phyloP scores from a whole-genome alignment of 2,113 vertebrate genomes.

The Salvelinus sp. region DNA sequence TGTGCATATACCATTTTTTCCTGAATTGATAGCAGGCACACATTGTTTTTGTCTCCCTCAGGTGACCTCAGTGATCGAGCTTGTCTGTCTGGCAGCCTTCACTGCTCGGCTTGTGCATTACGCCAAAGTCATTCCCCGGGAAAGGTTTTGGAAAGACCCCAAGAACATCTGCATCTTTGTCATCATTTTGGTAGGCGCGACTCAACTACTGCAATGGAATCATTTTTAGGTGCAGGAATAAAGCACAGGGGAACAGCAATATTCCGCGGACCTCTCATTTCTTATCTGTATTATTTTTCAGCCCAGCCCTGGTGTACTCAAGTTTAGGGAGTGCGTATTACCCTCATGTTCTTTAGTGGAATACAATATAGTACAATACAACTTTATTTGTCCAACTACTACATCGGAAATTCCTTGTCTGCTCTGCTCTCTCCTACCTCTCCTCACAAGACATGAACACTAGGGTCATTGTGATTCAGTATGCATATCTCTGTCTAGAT shows the following conservation, averaged over 20 bases:
- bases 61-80: slow-evolving; percentile 81
- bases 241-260: background rate
- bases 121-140: slow-evolving; percentile 80
- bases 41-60: slow-evolving; percentile 45
- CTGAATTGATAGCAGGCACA: background rate
- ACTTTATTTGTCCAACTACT: too few species aligned
- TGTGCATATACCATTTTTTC: background rate
- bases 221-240: background rate
- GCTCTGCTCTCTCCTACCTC: too few species aligned
- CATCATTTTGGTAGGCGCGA: slow-evolving; percentile 63
- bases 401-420: too few species aligned
- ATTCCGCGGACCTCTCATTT: too few species aligned
- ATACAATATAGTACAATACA: too few species aligned
- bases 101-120: slow-evolving; percentile 81
- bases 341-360: too few species aligned
- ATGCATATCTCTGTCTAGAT: too few species aligned
- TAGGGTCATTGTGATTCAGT: too few species aligned
- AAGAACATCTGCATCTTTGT: slow-evolving; percentile 92
- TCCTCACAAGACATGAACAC: too few species aligned
- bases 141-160: slow-evolving; percentile 91
- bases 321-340: too few species aligned
- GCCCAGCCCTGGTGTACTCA: too few species aligned
- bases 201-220: background rate
- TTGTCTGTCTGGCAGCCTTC: slow-evolving; percentile 84
- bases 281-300: too few species aligned